Evolutionary conservation across 2,797 vertebrate genomes (phyloP), one percentile per base, ranked within the genome.

Genomic region (Mormyrus hasselquistii): DNA sequence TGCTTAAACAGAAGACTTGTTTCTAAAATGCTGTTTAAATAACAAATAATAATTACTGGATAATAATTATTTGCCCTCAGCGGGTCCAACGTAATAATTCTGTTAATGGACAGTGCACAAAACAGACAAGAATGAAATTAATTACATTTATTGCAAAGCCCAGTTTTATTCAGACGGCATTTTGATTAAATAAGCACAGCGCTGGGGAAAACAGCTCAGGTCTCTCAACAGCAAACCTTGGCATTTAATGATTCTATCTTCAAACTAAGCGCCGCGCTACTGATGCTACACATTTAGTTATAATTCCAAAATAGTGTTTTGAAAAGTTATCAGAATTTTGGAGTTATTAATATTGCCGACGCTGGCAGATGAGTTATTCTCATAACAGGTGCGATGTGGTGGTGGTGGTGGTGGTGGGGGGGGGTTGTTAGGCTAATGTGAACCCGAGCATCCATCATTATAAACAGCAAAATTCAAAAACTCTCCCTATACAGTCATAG

Each of bases 1-100:
- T 84, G 82, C 82, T 84, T 84, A 50, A 84, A 84, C 82, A 84
- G 50, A 85, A 53, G 47, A 85, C 49, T 85, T 85, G 47, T 85
- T 52, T 52, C 83, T 85, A 53, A 85, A 85, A 85, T 85, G 49
- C 25, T 85, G 50, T 52, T 85, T 85, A 85, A 79, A 79, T 85
- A 85, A 85, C 22, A 53, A 85, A 85, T 50, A 85, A 50, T 85
- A 85, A 85, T 85, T 50, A 85, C 83, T 85, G 47, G 50, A 53
- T 85, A 22, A 85, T 53, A 52, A 50, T 50, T 53, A 85, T 85
- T 85, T 85, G 83, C 83, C 83, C 44, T 52, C 49, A 85, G 83
- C 29, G 50, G 83, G 83, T 85, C 83, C 83, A 85, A 85, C 14
- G 25, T 85, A 85, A 85, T 85, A 85, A 85, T 85, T 53, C 22